phyloP scores from a whole-genome alignment of 30 jellyfish, hydroid and myxozoan species.

The Mastigias papua region DNA sequence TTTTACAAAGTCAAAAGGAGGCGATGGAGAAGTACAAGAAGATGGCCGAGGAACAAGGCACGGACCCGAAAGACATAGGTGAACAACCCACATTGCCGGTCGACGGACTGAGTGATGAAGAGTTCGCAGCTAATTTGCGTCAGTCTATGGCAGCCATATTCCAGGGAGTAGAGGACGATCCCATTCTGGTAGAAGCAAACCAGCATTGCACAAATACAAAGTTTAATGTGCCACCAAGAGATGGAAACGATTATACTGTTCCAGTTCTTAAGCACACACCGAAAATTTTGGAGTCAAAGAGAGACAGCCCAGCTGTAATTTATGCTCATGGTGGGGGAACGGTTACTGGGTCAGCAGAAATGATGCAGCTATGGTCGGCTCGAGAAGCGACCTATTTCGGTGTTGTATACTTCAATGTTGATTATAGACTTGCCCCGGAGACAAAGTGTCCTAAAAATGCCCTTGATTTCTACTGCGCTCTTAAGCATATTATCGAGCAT shows the following conservation, averaged over 20 bases:
- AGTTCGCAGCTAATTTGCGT: neutral
- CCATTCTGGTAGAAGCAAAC: conserved; percentile 9
- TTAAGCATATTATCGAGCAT: conserved; percentile 42
- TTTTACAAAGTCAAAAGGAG: neutral
- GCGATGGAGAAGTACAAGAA: neutral
- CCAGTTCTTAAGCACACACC: conserved; percentile 60
- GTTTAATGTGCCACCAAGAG: conserved; percentile 56
- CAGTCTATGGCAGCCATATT: neutral
- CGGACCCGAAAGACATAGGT: neutral
- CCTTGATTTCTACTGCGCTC: conserved; percentile 52
- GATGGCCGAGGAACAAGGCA: neutral
- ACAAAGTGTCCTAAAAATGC: conserved; percentile 70
- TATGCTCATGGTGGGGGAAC: conserved; percentile 68
- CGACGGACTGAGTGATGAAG: neutral
- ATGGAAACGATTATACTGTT: conserved; percentile 41
- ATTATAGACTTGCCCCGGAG: conserved; percentile 67
- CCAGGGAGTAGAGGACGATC: neutral
- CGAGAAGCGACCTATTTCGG: conserved; percentile 6
- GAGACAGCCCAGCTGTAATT: conserved; percentile 55
- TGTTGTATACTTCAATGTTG: conserved; percentile 47
- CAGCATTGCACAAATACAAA: conserved; percentile 21
- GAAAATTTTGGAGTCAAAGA: neutral
- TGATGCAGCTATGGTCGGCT: conserved; percentile 28
- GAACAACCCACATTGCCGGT: neutral
- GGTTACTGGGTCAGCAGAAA: conserved; percentile 39